Percentiles rank a stretch among this genome's conserved stretches.
Conservation (phyloP, 2,113 vertebrate genomes). For the Zootoca vivipara region DNA sequence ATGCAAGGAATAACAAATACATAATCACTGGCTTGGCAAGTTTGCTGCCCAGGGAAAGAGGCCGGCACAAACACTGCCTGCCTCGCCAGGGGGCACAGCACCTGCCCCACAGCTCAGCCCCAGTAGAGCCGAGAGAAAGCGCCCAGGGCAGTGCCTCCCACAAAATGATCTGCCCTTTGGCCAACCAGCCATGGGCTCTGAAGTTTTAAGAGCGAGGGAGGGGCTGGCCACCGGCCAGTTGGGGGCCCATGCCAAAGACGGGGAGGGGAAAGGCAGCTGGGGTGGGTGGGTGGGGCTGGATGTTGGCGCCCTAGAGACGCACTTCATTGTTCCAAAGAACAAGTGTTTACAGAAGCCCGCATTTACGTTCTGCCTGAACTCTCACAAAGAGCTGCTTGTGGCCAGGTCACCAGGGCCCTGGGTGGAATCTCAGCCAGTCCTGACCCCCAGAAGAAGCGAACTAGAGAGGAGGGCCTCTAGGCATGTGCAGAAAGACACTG, state of each 20-base stretch:
- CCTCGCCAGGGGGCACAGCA: too few species aligned
- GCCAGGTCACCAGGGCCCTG: background rate
- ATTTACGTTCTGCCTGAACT: background rate
- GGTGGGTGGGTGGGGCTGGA: background rate
- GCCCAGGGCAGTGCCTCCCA: too few species aligned
- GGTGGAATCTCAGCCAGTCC: background rate
- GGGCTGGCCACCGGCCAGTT: background rate
- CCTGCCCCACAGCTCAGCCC: background rate
- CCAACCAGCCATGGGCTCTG: too few species aligned
- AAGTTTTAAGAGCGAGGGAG: background rate
- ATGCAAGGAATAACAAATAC: too few species aligned
- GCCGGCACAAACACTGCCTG: too few species aligned
- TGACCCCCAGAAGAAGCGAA: too few species aligned
- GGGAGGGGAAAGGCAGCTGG: background rate
- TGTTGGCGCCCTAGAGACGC: background rate
- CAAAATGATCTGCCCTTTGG: too few species aligned
- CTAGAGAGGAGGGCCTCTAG: too few species aligned
- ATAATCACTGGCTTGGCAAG: too few species aligned
- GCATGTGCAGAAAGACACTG: background rate
- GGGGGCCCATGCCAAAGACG: background rate
- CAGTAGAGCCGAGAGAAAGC: too few species aligned
- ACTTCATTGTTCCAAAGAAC: too few species aligned
- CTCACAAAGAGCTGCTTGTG: background rate
- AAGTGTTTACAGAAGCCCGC: background rate
- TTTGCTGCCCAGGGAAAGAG: too few species aligned